Conservation (phyloP, 1,140 invertebrate genomes). For the Zophobas atratus region DNA sequence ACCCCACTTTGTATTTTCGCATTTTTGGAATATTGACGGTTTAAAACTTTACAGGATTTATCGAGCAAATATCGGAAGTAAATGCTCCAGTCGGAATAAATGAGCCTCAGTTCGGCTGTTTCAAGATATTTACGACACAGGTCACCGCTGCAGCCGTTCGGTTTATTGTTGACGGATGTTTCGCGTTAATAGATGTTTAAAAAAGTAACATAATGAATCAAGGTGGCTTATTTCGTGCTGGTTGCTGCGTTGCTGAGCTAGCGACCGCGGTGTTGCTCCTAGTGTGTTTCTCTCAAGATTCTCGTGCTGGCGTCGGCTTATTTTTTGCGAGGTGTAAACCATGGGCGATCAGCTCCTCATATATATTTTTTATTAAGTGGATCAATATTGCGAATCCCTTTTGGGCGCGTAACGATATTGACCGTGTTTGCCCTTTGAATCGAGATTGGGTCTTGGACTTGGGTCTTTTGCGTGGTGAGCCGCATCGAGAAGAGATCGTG, state of each 20-base stretch:
- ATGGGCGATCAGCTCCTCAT: background rate
- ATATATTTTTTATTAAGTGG: slow-evolving; percentile 5
- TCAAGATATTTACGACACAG: too few species aligned
- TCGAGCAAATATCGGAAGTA: too few species aligned
- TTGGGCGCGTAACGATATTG: background rate
- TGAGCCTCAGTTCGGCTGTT: too few species aligned
- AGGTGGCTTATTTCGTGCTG: too few species aligned
- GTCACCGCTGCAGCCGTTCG: too few species aligned
- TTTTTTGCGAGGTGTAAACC: slow-evolving; percentile 2
- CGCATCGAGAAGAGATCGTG: slow-evolving; percentile 23
- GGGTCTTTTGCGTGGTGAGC: slow-evolving; percentile 24
- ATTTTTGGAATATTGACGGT: background rate
- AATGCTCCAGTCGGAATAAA: too few species aligned
- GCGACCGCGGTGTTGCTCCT: too few species aligned
- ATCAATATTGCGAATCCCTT: slow-evolving; percentile 16
- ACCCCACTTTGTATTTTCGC: background rate
- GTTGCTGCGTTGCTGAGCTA: too few species aligned
- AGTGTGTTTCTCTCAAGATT: too few species aligned
- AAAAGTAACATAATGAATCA: too few species aligned
- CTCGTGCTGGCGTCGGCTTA: background rate
- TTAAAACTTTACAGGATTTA: background rate
- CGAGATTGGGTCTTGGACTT: background rate
- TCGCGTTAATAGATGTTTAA: too few species aligned
- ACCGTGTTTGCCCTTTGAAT: slow-evolving; percentile 15
- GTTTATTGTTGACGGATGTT: too few species aligned